Conservation (phyloP, 2,888 invertebrate genomes). For the Sminthurinus aureus region DNA sequence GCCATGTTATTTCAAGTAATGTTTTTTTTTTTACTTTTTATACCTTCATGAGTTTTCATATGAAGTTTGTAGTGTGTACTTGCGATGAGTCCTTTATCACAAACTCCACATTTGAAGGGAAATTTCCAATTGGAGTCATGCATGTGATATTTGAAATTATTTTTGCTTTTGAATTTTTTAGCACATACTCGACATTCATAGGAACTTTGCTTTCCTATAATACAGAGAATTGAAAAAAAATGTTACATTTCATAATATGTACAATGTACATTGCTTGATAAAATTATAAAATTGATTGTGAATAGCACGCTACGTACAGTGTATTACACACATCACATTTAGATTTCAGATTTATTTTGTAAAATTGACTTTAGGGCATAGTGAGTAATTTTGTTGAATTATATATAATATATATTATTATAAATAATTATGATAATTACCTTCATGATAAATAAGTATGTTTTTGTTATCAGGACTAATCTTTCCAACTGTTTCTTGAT, state of each 20-base stretch:
- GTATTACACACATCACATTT: no score
- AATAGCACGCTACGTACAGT: no score
- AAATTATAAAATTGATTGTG: no score
- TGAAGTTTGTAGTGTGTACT: conserved; percentile 35
- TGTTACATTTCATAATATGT: background rate
- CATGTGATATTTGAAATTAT: conserved; percentile 35
- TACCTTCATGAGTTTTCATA: conserved; percentile 29
- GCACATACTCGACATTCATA: conserved; percentile 31
- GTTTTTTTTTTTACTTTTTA: background rate
- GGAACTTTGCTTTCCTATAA: conserved; percentile 6
- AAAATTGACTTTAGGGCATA: no score
- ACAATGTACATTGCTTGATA: background rate
- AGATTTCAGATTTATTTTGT: no score
- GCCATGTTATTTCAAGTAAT: background rate
- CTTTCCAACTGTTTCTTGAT: background rate
- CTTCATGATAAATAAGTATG: conserved; percentile 24
- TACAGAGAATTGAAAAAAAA: background rate
- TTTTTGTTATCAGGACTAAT: background rate
- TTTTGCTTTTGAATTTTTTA: conserved; percentile 31
- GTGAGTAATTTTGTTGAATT: no score
- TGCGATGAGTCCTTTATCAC: conserved; percentile 33
- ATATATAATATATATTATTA: background rate
- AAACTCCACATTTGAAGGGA: conserved; percentile 20
- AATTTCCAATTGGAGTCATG: background rate
- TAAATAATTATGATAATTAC: background rate